phyloP scores from a whole-genome alignment of 2,797 vertebrate genomes.

The Manis javanica region DNA sequence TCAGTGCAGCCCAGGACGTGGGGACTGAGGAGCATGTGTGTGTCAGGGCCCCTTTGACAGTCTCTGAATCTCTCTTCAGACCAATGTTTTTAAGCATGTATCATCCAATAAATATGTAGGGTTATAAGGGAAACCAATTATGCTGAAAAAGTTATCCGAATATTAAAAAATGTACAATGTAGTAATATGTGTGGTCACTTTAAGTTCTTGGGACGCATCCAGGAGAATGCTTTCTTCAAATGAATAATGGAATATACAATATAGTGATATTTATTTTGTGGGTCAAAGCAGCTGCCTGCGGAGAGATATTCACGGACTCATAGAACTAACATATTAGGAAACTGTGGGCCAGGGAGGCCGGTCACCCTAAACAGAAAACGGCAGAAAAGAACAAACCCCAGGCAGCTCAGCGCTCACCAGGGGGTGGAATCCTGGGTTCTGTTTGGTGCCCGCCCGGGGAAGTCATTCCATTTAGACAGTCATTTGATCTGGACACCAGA shows the following conservation, averaged over 20 bases:
- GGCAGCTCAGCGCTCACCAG: neutral
- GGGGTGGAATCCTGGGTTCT: neutral
- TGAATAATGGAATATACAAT: neutral
- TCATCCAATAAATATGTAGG: neutral
- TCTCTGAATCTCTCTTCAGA: neutral
- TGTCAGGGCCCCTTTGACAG: neutral
- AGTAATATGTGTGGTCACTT: neutral
- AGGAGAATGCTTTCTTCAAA: neutral
- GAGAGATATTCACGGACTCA: neutral
- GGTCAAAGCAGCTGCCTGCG: neutral
- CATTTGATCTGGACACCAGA: slow-evolving; percentile 36
- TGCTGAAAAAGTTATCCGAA: neutral
- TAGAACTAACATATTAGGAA: neutral
- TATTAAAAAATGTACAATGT: neutral
- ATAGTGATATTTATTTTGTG: neutral
- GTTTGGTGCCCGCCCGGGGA: neutral
- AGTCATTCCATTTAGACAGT: neutral
- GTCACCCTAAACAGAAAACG: neutral
- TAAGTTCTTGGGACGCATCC: neutral
- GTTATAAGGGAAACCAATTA: neutral
- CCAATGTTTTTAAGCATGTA: neutral
- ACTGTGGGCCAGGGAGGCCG: neutral
- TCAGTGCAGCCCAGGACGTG: neutral
- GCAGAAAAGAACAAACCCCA: neutral
- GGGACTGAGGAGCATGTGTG: neutral